A percentile compares a stretch with the other conserved stretches of the same genome.
Conservation (phyloP, 2,888 invertebrate species). For the Antheraea assamensis region DNA sequence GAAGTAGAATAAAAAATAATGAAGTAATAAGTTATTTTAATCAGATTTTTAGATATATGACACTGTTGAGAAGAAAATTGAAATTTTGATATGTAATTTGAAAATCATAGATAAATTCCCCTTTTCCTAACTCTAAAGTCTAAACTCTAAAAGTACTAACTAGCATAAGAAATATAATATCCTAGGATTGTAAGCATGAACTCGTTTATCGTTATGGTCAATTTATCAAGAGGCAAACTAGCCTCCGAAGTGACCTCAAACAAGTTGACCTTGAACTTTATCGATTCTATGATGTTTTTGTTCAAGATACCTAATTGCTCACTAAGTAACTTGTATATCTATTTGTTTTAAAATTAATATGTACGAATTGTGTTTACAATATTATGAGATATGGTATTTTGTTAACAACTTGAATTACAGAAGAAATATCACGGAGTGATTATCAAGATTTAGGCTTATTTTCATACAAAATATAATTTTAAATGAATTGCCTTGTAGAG, state of each 20-base stretch:
- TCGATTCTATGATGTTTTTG: not conserved
- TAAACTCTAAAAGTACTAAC: too few species aligned
- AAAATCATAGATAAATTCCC: too few species aligned
- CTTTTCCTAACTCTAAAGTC: too few species aligned
- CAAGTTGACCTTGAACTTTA: not conserved
- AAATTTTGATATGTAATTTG: too few species aligned
- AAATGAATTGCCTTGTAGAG: too few species aligned
- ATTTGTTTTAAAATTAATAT: not conserved
- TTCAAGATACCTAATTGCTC: not conserved
- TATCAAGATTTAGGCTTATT: too few species aligned
- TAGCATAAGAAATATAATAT: not conserved
- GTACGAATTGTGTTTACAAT: not conserved
- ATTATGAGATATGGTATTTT: not conserved
- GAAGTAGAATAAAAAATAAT: too few species aligned
- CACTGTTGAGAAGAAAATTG: too few species aligned
- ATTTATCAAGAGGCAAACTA: not conserved
- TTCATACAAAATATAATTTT: too few species aligned
- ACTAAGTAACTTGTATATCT: not conserved
- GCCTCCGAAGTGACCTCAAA: not conserved
- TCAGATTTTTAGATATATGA: too few species aligned
- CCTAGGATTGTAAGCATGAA: not conserved
- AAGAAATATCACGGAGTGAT: not conserved
- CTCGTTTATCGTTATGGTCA: not conserved
- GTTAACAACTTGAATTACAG: not conserved
- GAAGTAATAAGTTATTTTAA: too few species aligned